phyloP scores from a whole-genome alignment of 1,140 invertebrate genomes.

The Leptinotarsa defecta region DNA sequence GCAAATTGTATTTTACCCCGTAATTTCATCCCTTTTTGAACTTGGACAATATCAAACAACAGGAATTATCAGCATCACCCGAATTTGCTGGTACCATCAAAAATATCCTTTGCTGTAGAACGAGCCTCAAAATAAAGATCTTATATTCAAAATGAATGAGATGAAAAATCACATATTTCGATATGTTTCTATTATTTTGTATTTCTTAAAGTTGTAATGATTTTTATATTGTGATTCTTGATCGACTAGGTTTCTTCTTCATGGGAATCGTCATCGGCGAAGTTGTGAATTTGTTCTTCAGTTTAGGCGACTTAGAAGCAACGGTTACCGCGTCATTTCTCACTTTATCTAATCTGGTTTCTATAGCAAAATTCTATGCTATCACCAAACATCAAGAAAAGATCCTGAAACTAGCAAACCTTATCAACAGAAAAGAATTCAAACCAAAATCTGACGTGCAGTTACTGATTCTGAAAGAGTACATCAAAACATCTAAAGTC shows the following conservation, averaged over 20 bases:
- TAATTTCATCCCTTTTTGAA: too few relatives aligned
- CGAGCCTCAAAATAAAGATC: too few relatives aligned
- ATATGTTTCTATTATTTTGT: neutral
- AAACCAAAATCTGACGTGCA: slow-evolving; percentile 24
- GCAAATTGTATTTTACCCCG: too few relatives aligned
- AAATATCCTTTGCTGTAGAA: too few relatives aligned
- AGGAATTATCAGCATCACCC: too few relatives aligned
- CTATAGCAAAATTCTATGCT: slow-evolving; percentile 23
- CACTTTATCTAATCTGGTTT: slow-evolving; percentile 28
- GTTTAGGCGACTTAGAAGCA: slow-evolving; percentile 24
- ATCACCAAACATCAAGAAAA: slow-evolving; percentile 11
- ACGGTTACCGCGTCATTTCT: slow-evolving; percentile 28
- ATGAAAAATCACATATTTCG: neutral
- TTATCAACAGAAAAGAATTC: slow-evolving; percentile 30
- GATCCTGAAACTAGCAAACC: slow-evolving; percentile 14
- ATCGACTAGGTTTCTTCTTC: slow-evolving; percentile 15
- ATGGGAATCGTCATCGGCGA: slow-evolving; percentile 15
- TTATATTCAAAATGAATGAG: too few relatives aligned
- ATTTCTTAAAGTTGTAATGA: neutral
- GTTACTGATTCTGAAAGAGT: slow-evolving; percentile 5
- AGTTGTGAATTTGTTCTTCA: neutral
- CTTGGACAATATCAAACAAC: too few relatives aligned
- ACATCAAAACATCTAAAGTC: slow-evolving; percentile 27
- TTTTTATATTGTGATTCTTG: neutral
- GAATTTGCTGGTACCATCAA: too few relatives aligned